phyloP scores from a whole-genome alignment of 2,888 invertebrate species.

The Adineta ricciae region DNA sequence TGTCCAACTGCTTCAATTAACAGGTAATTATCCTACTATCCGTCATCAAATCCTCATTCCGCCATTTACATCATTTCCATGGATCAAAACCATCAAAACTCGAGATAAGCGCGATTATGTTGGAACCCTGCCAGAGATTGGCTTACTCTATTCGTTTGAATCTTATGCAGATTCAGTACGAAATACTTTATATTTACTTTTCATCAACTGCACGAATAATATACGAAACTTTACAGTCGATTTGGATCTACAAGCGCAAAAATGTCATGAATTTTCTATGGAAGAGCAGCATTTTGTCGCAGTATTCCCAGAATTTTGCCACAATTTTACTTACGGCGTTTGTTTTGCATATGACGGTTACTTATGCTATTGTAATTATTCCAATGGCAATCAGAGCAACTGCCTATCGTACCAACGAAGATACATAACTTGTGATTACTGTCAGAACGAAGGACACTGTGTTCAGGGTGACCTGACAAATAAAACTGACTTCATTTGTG shows the following conservation, averaged over 20 bases:
- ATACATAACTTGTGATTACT: neutral
- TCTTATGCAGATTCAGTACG: neutral
- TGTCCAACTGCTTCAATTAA: neutral
- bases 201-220: neutral
- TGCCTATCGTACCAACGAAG: neutral
- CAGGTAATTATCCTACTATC: neutral
- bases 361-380: neutral
- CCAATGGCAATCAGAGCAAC: neutral
- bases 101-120: neutral
- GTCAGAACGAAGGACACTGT: neutral
- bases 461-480: no score
- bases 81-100: accelerated
- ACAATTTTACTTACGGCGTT: accelerated
- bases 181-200: neutral
- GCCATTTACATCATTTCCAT: neutral
- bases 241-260: neutral
- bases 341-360: neutral
- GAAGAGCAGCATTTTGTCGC: neutral
- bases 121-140: neutral
- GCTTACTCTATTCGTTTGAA: neutral
- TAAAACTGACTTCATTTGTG: no score
- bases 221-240: neutral
- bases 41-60: neutral
- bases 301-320: neutral
- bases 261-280: neutral